Base-by-base conservation (phyloP, 2,797 vertebrate species). In the Garrulus glandarius region DNA sequence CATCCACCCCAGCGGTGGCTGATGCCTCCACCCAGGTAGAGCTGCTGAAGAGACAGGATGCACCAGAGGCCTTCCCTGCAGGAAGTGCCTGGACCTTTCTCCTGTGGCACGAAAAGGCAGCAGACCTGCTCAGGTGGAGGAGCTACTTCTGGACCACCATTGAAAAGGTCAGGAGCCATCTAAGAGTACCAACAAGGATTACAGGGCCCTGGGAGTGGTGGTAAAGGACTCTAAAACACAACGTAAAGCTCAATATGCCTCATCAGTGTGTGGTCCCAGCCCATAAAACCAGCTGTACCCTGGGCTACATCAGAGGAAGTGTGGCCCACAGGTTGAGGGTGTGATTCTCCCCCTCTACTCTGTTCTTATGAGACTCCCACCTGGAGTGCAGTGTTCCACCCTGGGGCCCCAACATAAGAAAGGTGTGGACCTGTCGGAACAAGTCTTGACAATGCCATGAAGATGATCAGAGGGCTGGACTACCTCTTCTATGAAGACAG, bases 61-160 rank as follows among this genome's bases (percentile, higher is more conserved):
- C 15, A 81, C 18, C 1, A 0, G 22, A 41, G 22, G 5, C 36
- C 13, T 46, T 1, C 4, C 5, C 30, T 53, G 26, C 26, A 47
- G 30, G 18, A 68, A 26, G 10, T 41, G 19, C 26, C 39, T 5
- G 7, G 47, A 36, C 11, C 18, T 36, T 68, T 75, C 19, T 82
- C 43, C 32, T 43, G 30, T 19, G 23, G 19, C 32, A 68, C 3
- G 15, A 14, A 49, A 19, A 55, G 22, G 22, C 41, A 61, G 19
- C 55, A 47, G 77, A 67, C 26, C 34, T 61, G 18, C 21, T 57
- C 18, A 11, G 17, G 53, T 74, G 39, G 22, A 81, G 47, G 7
- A 82, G 12, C 23, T 57, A 34, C 21, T 34, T 39, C 32, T 55
- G 41, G 15, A 29, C 41, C 10, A 19, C 6, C 2, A 17, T 1